Base-by-base conservation (phyloP, 2,797 vertebrate species). In the Mycteria americana region DNA sequence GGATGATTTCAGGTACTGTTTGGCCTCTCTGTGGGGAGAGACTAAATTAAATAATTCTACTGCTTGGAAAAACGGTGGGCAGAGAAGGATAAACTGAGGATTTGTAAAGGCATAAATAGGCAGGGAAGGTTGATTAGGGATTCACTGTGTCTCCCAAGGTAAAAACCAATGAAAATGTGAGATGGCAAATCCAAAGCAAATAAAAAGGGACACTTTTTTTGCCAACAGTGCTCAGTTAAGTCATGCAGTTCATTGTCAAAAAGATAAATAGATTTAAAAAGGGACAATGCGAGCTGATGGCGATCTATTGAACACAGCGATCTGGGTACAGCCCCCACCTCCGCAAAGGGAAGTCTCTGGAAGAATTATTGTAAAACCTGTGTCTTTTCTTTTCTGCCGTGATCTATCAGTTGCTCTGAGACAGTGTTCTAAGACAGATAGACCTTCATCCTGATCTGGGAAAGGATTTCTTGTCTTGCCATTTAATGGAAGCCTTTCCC, bases 221-320 rank as follows among this genome's bases (percentile, higher is more conserved):
- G 39, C 48, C 37, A 24, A 12, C 17, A 5, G 63, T 18, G 48
- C 59, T 78, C 24, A 11, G 51, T 14, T 13, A 41, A 72, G 19
- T n/a, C 64, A 3, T 7, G 10, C 45, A 27, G 41, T 37, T 86
- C 21, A 4, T 28, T 39, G 21, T 21, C 37, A 51, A 15, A 27
- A 43, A 41, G 73, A 35, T 12, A n/a, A 72, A 48, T 10, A 21
- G 77, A 6, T 77, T 41, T 67, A 3, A 22, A n/a, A 45, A 23
- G 11, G 27, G 64, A 25, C n/a, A 3, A 5, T 0, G 0, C 13
- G 8, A n/a, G 43, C 24, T 50, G 50, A 2, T 17, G 69, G 76
- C 0, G 0, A 24, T 18, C 39, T 65, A 1, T 31, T 5, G 14
- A n/a, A 13, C 31, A 13, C 35, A 6, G 1, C 0, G 5, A 4